phyloP scores from a whole-genome alignment of 2,113 vertebrate genomes.

The Perognathus longimembris region DNA sequence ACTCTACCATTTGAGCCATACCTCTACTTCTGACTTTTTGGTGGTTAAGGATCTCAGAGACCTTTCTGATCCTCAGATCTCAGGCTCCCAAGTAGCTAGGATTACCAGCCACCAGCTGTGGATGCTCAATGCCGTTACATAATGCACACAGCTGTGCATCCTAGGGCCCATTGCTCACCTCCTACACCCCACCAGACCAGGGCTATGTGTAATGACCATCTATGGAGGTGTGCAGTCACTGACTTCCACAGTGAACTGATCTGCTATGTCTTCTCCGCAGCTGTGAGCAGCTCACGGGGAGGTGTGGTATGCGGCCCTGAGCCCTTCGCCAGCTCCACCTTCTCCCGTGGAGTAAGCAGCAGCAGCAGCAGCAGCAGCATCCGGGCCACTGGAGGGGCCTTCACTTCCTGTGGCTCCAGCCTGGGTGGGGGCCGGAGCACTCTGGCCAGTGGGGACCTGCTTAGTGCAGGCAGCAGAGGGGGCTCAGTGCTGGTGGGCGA shows the following conservation, averaged over 20 bases:
- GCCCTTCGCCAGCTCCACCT: neutral
- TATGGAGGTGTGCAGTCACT: rapidly evolving
- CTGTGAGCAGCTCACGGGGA: constrained; percentile 81
- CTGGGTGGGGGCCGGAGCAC: neutral
- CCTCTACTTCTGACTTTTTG: too few species aligned
- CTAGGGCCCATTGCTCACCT: neutral
- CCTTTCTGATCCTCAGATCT: too few species aligned
- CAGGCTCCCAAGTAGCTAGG: too few species aligned
- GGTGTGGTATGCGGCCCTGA: constrained; percentile 68
- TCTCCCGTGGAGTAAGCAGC: neutral
- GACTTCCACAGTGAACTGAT: neutral
- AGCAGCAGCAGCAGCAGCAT: constrained; percentile 22
- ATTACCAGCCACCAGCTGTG: too few species aligned
- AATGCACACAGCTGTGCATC: too few species aligned
- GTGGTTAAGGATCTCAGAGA: too few species aligned
- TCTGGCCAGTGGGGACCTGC: neutral
- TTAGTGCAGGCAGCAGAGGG: neutral
- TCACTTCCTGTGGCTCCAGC: neutral
- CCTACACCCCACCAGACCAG: neutral
- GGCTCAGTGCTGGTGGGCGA: neutral
- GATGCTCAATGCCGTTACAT: too few species aligned
- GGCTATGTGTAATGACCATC: neutral
- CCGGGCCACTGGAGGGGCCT: neutral
- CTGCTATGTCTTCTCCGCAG: constrained; percentile 48
- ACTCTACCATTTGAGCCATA: too few species aligned